Evolutionary conservation across 92 coral and sea anemone genomes (phyloP).

Genomic region (Virgularia gustaviana): DNA sequence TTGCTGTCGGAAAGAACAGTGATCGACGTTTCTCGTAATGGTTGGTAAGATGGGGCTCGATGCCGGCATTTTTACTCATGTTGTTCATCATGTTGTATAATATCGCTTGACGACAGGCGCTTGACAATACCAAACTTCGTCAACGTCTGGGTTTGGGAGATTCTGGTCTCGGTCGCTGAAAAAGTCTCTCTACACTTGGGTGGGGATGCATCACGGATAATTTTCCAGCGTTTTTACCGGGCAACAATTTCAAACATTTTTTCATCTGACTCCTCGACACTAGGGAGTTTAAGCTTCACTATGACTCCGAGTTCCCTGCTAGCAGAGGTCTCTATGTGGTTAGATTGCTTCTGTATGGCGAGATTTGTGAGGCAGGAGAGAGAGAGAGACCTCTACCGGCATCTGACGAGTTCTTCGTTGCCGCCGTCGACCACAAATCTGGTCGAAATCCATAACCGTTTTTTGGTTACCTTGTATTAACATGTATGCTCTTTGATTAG

Average conservation of each 20-base stretch:
- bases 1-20: slow-evolving; percentile 40
- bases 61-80: slow-evolving; percentile 49
- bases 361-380: too few relatives aligned
- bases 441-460: too few relatives aligned
- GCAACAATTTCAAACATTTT: slow-evolving; percentile 47
- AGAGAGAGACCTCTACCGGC: too few relatives aligned
- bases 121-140: slow-evolving; percentile 47
- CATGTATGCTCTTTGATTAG: too few relatives aligned
- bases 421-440: too few relatives aligned
- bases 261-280: slow-evolving; percentile 43
- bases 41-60: slow-evolving; percentile 48
- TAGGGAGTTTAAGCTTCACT: too few relatives aligned
- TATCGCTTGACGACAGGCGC: slow-evolving; percentile 35
- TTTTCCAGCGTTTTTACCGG: slow-evolving; percentile 46
- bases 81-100: slow-evolving; percentile 39
- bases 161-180: slow-evolving; percentile 45
- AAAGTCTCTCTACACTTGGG: slow-evolving; percentile 44
- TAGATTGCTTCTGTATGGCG: too few relatives aligned
- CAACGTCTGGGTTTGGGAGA: slow-evolving; percentile 38
- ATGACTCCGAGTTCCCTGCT: too few relatives aligned
- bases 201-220: slow-evolving; percentile 39
- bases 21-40: slow-evolving; percentile 52
- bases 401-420: too few relatives aligned
- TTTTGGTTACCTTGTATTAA: too few relatives aligned
- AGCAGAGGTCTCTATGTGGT: too few relatives aligned